These are phyloP conservation scores for Hydropsyche tenuis DNA, from an alignment of 1,140 invertebrate genomes.

Conservation along the genomic window DNA sequence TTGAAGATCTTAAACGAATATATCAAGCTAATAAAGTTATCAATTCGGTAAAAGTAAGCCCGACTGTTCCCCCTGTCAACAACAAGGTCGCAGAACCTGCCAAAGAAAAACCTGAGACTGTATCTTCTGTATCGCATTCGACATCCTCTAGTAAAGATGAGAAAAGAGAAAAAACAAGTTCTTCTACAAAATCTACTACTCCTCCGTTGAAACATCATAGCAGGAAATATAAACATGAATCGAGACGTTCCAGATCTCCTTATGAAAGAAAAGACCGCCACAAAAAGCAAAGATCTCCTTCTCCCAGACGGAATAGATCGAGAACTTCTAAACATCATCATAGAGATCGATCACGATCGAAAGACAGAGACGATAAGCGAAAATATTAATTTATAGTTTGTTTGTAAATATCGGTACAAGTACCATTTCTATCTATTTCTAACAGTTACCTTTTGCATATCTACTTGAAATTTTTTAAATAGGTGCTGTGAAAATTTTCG, in stretches of 20 bases:
- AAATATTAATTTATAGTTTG: constrained; percentile 54
- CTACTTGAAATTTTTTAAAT: no score
- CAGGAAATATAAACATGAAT: constrained; percentile 59
- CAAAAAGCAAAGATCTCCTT: constrained; percentile 58
- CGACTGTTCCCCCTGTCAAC: constrained; percentile 55
- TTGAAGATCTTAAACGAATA: constrained; percentile 56
- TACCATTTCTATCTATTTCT: no score
- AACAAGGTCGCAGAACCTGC: constrained; percentile 55
- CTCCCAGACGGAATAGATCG: constrained; percentile 28
- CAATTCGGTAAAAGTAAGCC: constrained; percentile 54
- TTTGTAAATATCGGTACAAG: no score
- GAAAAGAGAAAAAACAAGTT: constrained; percentile 43
- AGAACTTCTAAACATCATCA: constrained; percentile 60
- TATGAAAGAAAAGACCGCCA: constrained; percentile 61
- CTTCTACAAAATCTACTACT: constrained; percentile 45
- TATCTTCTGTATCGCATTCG: constrained; percentile 57
- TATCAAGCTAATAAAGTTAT: constrained; percentile 61
- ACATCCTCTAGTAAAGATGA: constrained; percentile 45
- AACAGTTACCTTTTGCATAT: no score
- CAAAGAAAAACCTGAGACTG: constrained; percentile 60
- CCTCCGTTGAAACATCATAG: constrained; percentile 56
- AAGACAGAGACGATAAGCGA: constrained; percentile 60
- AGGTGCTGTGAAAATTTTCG: no score
- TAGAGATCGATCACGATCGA: constrained; percentile 59
- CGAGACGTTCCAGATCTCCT: constrained; percentile 57